These are phyloP conservation scores for Aphelocoma californica DNA, from an alignment of 2,797 vertebrate species.

Conservation along the genomic window DNA sequence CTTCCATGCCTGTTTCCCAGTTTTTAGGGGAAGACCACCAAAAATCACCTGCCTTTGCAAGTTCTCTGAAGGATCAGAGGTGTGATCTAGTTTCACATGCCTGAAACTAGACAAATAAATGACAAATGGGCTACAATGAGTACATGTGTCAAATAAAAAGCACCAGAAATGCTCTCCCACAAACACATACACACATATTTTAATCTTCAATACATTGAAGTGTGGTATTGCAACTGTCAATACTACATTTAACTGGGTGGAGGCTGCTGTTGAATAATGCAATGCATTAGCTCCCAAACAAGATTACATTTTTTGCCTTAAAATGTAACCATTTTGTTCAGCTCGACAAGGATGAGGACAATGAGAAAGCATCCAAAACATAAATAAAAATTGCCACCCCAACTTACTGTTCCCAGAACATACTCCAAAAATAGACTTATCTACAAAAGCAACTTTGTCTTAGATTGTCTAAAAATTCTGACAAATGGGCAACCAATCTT, in stretches of 20 bases:
- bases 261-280: not conserved
- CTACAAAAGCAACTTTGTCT: not conserved
- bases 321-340: not conserved
- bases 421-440: not conserved
- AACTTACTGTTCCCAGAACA: not conserved
- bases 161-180: not conserved
- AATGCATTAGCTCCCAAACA: not conserved
- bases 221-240: not conserved
- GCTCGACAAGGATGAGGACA: not conserved
- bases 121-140: not conserved
- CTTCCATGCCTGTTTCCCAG: not conserved
- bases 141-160: not conserved
- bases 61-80: not conserved
- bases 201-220: not conserved
- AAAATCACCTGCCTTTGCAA: not conserved
- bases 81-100: rapidly evolving
- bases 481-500: not conserved
- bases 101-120: not conserved
- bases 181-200: not conserved
- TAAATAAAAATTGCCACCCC: not conserved
- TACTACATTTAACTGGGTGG: not conserved
- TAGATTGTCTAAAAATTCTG: not conserved
- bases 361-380: not conserved
- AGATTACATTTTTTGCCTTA: not conserved
- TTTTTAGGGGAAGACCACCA: not conserved